phyloP scores from a whole-genome alignment of 2,888 invertebrate genomes.

The Campoplex capitator region DNA sequence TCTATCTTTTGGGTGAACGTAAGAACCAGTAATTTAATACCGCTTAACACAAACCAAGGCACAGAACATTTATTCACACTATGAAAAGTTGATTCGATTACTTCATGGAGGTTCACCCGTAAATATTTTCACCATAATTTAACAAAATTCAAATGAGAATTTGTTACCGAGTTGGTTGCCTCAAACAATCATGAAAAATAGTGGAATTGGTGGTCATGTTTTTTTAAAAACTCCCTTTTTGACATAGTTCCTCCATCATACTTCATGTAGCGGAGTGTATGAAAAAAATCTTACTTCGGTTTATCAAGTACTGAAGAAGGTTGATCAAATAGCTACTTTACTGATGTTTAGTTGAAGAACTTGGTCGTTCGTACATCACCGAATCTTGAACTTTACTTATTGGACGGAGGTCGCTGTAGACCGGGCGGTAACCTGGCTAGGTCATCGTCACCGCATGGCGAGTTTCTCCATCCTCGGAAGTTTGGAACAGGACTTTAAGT shows the following conservation, averaged over 20 bases:
- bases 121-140: too few relatives aligned
- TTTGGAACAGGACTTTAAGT: constrained; percentile 49
- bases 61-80: not conserved
- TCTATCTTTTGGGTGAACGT: not conserved
- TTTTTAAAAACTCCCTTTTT: not conserved
- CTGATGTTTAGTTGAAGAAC: constrained; percentile 42
- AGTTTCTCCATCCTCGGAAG: constrained; percentile 41
- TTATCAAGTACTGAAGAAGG: not conserved
- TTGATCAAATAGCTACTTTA: constrained; percentile 19
- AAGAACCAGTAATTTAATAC: not conserved
- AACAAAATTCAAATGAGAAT: too few relatives aligned
- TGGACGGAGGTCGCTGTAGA: not conserved
- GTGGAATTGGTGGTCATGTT: not conserved
- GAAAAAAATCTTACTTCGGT: constrained; percentile 20
- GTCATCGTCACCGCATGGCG: constrained; percentile 18
- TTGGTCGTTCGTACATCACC: constrained; percentile 21
- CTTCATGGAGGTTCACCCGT: not conserved
- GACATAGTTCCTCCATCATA: not conserved
- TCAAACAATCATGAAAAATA: not conserved
- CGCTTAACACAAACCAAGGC: not conserved
- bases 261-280: not conserved
- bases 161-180: too few relatives aligned
- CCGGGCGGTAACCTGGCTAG: constrained; percentile 25
- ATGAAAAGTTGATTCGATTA: not conserved
- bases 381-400: constrained; percentile 46